Evolutionary conservation across 2,113 vertebrate species (phyloP), one percentile per base, ranked within the genome.

Genomic region (Tragelaphus strepsiceros): DNA sequence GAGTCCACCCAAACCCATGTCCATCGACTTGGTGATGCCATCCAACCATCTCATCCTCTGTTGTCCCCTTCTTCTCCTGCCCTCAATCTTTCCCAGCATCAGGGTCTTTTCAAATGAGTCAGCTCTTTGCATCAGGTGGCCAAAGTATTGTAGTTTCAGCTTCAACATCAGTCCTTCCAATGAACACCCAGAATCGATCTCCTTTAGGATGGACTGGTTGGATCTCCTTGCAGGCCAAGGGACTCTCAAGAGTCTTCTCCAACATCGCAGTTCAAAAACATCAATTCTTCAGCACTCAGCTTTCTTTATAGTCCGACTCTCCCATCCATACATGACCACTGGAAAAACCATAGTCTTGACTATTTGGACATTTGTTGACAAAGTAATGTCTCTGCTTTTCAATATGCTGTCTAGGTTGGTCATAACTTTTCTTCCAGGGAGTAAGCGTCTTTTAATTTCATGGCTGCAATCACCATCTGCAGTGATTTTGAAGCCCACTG

Each of bases 251-350:
- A 64, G 30, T 64, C 30, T 64, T n/a, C 15, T 64, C 30, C 62
- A 64, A 64, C 62, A 64, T 3, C 62, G 17, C 30, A 64, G 30
- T n/a, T 64, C 62, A 64, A n/a, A 64, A 64, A 7, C 62, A 64
- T 64, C 3, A 64, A 9, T 64, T 64, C 62, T 64, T n/a, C 1
- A 0, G 15, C 0, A 0, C 30, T 64, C 62, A 64, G 3, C 61
- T 16, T 64, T 64, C 61, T 16, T 62, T 2, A 64, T 8, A 64
- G 7, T 64, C 30, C 3, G 2, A 32, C 62, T 64, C 14, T n/a
- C 62, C 32, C 30, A n/a, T 32, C 30, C 7, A n/a, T n/a, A 64
- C 30, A 17, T 64, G 15, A n/a, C 62, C 3, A 64, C 30, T 4
- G 30, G 30, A 64, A 64, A n/a, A 64, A 17, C 15, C 30, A n/a